Evolutionary conservation across 2,888 invertebrate genomes (phyloP).

Genomic region (Drosophila picticornis): DNA sequence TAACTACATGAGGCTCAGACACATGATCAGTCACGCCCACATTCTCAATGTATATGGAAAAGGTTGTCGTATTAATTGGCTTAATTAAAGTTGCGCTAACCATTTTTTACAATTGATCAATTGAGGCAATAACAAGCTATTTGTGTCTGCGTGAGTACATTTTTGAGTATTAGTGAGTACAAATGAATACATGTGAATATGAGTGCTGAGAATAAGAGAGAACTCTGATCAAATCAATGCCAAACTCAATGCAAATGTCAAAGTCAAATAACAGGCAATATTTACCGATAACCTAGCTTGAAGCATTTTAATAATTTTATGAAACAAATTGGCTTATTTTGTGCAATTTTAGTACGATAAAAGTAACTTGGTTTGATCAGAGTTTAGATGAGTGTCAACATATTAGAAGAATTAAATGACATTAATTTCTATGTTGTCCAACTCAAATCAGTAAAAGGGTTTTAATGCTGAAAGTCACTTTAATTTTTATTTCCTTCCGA

Average conservation of each 20-base stretch:
- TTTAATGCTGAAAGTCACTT: neutral
- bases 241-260: constrained; percentile 47
- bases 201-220: neutral
- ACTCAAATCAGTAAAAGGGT: neutral
- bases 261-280: constrained; percentile 28
- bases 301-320: neutral
- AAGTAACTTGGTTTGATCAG: neutral
- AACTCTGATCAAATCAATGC: constrained; percentile 37
- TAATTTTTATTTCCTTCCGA: neutral
- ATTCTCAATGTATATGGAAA: neutral
- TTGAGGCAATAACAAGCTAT: constrained; percentile 31
- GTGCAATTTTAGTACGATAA: neutral
- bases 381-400: neutral
- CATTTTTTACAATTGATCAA: constrained; percentile 50
- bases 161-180: constrained; percentile 11
- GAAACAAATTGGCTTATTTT: neutral
- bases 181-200: constrained; percentile 3
- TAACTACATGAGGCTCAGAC: neutral
- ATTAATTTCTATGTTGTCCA: neutral
- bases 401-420: neutral
- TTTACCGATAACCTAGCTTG: constrained; percentile 24
- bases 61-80: constrained; percentile 42
- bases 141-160: constrained; percentile 3
- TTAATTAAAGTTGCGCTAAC: constrained; percentile 53
- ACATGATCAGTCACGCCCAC: constrained; percentile 21